Evolutionary conservation across 1,140 invertebrate genomes (phyloP).

Genomic region (Antheraea pernyi): DNA sequence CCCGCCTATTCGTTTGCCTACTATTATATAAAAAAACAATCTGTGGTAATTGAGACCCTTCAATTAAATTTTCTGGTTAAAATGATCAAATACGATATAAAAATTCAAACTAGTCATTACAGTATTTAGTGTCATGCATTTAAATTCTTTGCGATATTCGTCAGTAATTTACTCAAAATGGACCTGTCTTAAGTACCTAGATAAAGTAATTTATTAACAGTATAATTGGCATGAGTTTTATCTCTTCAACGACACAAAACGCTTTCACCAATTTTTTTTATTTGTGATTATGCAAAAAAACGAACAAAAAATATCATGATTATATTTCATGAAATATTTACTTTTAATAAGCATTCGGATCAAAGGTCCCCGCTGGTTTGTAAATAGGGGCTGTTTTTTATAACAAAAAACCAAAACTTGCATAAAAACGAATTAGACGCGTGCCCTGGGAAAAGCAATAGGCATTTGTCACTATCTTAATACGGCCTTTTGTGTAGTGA

Average conservation of each 20-base stretch:
- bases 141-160: too few species aligned
- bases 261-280: neutral
- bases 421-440: slow-evolving; percentile 45
- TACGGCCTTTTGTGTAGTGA: slow-evolving; percentile 1
- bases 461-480: slow-evolving; percentile 9
- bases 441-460: slow-evolving; percentile 34
- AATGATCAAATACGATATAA: too few species aligned
- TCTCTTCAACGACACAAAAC: neutral
- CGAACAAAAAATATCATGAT: slow-evolving; percentile 23
- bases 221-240: neutral
- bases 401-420: slow-evolving; percentile 37
- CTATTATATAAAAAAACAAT: too few species aligned
- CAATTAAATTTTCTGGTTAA: too few species aligned
- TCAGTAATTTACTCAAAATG: too few species aligned
- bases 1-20: too few species aligned
- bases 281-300: slow-evolving; percentile 7
- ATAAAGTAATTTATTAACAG: neutral
- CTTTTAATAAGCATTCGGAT: slow-evolving; percentile 74
- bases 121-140: too few species aligned
- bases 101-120: too few species aligned
- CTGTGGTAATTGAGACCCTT: too few species aligned
- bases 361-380: slow-evolving; percentile 70
- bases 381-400: slow-evolving; percentile 60
- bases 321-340: slow-evolving; percentile 75
- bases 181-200: too few species aligned